phyloP scores from a whole-genome alignment of 1,140 invertebrate species.

The Papilio polyxenes region DNA sequence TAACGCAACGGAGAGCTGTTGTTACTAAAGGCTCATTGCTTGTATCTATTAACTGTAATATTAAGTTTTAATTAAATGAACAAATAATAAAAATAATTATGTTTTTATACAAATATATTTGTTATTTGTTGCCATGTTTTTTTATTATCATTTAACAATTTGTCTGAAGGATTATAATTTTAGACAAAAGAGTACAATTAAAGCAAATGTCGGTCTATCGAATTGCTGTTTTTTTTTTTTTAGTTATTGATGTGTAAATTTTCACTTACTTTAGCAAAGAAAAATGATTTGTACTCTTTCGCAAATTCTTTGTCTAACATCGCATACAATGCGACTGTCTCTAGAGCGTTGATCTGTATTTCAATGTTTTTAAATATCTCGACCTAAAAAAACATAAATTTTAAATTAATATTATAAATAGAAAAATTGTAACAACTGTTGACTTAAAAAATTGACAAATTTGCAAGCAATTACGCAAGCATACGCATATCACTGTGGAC shows the following conservation, averaged over 20 bases:
- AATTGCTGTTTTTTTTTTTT: no score
- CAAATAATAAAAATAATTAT: neutral
- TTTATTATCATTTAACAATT: no score
- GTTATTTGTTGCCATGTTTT: no score
- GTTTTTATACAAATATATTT: no score
- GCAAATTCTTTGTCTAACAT: slow-evolving; percentile 77
- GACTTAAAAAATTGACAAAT: neutral
- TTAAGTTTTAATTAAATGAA: neutral
- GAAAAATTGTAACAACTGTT: neutral
- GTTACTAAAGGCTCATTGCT: slow-evolving; percentile 65
- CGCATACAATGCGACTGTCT: slow-evolving; percentile 75
- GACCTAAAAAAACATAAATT: slow-evolving; percentile 54
- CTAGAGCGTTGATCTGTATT: slow-evolving; percentile 70
- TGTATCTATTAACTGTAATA: slow-evolving; percentile 61
- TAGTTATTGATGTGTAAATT: no score
- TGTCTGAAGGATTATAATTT: neutral
- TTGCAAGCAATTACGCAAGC: neutral
- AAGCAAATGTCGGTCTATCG: no score
- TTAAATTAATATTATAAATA: neutral
- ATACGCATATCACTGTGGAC: no score
- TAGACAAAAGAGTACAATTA: neutral
- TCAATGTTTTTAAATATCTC: slow-evolving; percentile 74
- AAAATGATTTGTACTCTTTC: slow-evolving; percentile 76
- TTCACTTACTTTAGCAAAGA: slow-evolving; percentile 76
- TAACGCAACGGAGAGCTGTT: slow-evolving; percentile 67